Percentiles rank a stretch among this genome's conserved stretches.
These are phyloP conservation scores for Lucinisca nassula DNA, from an alignment of 2,888 invertebrate genomes.

Conservation along the genomic window DNA sequence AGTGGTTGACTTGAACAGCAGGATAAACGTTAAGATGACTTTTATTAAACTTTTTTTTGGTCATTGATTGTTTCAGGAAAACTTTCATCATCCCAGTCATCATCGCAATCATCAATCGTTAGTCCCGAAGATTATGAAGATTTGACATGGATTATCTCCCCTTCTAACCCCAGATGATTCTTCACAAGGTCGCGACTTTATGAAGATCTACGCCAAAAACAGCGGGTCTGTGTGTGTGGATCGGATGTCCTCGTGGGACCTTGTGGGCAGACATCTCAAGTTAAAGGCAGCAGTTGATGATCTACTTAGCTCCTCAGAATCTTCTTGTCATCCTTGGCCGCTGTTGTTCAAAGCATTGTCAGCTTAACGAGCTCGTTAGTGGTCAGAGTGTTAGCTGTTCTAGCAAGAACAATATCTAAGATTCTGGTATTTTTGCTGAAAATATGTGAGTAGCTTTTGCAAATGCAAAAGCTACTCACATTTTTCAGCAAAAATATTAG, in stretches of 20 bases:
- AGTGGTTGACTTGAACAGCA: too few relatives aligned
- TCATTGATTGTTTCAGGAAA: not conserved
- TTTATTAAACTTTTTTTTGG: too few relatives aligned
- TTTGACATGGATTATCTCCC: constrained; percentile 51
- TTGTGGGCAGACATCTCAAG: not conserved
- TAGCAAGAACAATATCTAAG: too few relatives aligned
- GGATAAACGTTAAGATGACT: too few relatives aligned
- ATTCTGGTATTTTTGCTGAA: too few relatives aligned
- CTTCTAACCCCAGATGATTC: constrained; percentile 33
- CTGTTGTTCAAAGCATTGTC: too few relatives aligned
- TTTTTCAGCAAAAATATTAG: too few relatives aligned
- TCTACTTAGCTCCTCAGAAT: not conserved
- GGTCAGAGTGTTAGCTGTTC: too few relatives aligned
- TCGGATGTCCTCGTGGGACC: constrained; percentile 1
- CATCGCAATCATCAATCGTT: not conserved
- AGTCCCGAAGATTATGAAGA: constrained; percentile 5
- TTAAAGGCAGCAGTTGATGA: not conserved
- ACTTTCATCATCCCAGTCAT: not conserved
- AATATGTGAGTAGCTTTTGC: too few relatives aligned
- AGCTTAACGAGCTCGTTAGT: too few relatives aligned
- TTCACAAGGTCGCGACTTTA: constrained; percentile 16
- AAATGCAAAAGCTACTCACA: too few relatives aligned
- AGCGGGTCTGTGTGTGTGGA: constrained; percentile 16
- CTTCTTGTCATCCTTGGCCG: not conserved
- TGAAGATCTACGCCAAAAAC: constrained; percentile 3